These are phyloP conservation scores for Malaclemys terrapin DNA, from an alignment of 2,113 vertebrate genomes.

Conservation along the genomic window DNA sequence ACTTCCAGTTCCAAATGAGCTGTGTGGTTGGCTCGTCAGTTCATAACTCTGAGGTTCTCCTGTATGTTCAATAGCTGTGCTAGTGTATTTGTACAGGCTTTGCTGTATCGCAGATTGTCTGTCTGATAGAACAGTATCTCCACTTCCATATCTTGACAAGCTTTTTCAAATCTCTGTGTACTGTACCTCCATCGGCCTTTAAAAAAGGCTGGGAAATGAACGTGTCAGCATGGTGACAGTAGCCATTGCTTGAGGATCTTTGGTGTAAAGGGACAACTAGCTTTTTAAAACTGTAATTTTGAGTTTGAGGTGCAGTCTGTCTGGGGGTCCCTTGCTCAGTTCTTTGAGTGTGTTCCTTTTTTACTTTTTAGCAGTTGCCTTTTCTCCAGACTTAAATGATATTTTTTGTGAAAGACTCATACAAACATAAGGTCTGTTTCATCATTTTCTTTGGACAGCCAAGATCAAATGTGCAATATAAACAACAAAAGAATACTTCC, in stretches of 20 bases:
- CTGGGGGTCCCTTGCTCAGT: not conserved
- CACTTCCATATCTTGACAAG: no score
- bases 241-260: not conserved
- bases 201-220: not conserved
- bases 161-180: not conserved
- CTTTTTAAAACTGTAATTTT: not conserved
- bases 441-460: not conserved
- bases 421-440: not conserved
- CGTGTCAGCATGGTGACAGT: not conserved
- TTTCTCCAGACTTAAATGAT: not conserved
- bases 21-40: no score
- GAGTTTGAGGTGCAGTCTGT: not conserved
- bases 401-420: not conserved
- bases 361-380: not conserved
- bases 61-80: fast-evolving
- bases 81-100: fast-evolving
- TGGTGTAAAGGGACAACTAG: not conserved
- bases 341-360: not conserved
- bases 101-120: not conserved
- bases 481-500: not conserved
- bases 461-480: fast-evolving
- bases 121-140: not conserved
- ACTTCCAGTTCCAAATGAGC: no score
- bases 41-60: no score
- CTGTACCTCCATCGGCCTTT: not conserved